A percentile compares a stretch with the other conserved stretches of the same genome.
These are phyloP conservation scores for Acanthiza pusilla DNA, from an alignment of 2,797 vertebrate genomes.

Conservation along the genomic window DNA sequence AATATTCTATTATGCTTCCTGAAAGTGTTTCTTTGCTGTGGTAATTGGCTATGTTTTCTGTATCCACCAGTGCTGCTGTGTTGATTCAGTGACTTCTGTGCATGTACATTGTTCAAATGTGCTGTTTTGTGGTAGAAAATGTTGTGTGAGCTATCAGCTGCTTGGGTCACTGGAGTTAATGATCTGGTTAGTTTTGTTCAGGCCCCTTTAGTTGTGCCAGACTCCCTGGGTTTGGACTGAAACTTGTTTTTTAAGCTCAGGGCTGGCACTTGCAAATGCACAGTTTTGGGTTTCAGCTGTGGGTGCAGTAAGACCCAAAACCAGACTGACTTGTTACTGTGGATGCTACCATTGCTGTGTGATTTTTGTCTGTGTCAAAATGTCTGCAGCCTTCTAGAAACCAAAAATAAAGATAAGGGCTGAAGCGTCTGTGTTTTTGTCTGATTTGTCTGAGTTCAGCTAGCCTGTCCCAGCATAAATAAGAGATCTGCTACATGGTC, in stretches of 20 bases:
- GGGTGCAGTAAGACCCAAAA: neutral
- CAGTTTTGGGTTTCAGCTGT: neutral
- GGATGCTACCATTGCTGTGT: neutral
- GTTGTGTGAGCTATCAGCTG: neutral
- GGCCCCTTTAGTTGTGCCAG: neutral
- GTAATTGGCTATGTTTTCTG: neutral
- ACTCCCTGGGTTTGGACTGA: rapidly evolving
- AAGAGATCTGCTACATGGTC: neutral
- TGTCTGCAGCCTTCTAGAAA: neutral
- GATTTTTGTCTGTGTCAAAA: neutral
- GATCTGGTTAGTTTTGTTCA: neutral
- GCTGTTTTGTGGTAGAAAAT: neutral
- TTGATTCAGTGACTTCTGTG: neutral
- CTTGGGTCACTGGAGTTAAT: neutral
- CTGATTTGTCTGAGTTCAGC: neutral
- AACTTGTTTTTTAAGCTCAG: neutral
- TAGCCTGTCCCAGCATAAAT: neutral
- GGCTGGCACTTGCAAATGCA: neutral
- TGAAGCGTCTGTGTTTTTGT: neutral
- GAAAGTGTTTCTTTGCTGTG: neutral
- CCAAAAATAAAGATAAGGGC: neutral
- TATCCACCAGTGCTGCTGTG: neutral
- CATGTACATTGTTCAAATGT: neutral
- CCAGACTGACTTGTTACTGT: neutral
- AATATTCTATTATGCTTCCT: neutral